Percentiles rank a stretch among this genome's conserved stretches.
phyloP scores from a whole-genome alignment of 2,113 vertebrate genomes.

The Leucopsar rothschildi region DNA sequence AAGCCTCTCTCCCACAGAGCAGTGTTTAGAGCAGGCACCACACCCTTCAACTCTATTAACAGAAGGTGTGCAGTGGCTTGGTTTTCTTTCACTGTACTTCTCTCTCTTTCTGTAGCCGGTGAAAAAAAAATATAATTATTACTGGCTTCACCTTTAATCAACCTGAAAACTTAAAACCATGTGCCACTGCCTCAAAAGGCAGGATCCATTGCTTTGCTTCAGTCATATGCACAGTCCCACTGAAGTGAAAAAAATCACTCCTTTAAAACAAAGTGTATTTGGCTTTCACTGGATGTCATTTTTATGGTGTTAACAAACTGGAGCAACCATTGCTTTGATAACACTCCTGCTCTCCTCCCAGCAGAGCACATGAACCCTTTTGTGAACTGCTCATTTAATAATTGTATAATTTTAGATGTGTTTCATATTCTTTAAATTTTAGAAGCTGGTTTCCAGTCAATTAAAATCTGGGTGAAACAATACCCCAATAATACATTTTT shows the following conservation, averaged over 20 bases:
- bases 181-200: not conserved
- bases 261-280: not conserved
- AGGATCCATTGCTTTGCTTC: not conserved
- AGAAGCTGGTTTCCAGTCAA: not conserved
- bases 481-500: not conserved
- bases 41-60: not conserved
- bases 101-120: not conserved
- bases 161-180: not conserved
- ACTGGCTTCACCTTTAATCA: not conserved
- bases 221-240: not conserved
- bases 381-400: not conserved
- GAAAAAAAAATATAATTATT: not conserved
- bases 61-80: not conserved
- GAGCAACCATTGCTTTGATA: not conserved
- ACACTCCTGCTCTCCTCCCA: not conserved
- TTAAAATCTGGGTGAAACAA: not conserved
- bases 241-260: not conserved
- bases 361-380: not conserved
- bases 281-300: not conserved
- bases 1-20: not conserved
- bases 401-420: not conserved
- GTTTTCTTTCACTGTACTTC: not conserved
- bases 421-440: not conserved
- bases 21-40: not conserved
- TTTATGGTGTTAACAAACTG: not conserved